Evolutionary conservation across 2,888 invertebrate genomes (phyloP), one percentile per base, ranked within the genome.

Genomic region (Argyresthia albistria): DNA sequence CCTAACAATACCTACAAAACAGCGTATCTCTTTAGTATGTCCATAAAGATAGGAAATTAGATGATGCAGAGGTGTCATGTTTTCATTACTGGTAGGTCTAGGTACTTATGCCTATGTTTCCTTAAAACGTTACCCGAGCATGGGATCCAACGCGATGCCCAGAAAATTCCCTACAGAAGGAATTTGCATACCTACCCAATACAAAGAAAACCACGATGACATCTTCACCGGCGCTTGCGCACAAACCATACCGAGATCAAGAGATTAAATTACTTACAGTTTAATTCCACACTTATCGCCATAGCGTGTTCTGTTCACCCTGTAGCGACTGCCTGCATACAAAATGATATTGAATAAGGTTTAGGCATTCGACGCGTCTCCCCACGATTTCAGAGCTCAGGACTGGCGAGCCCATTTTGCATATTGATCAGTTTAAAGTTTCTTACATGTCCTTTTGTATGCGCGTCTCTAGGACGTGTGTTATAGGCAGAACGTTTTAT

Each of bases 301-400:
- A 64, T 55, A 61, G 16, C 69, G 68, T 70, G 73, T 70, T 72
- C 15, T 70, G 69, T 25, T 6, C 25, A 25, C 25, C 25, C 25
- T 59, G 69, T 78, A 70, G 66, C 59, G 60, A 59, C 58, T 64
- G 57, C 72, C 69, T 69, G 83, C 76, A 84, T 86, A 84, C 79
- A 75, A 83, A 82, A 77, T 50, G 51, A 46, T 58, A 61, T 59
- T 56, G 57, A 60, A 25, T 25, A 25, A 25, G 65, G 65, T 48
- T 57, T 84, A 81, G 67, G 80, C 81, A 84, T 84, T 78, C 84
- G 59, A 60, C 57, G 59, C 72, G 66, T 64, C 67, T 63, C 60
- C 67, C 69, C 83, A 84, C 84, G 82, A 82, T 83, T 81, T 80
- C 82, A 81, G 78, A 76, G 70, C 74, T 71, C 75, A 70, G 69